phyloP scores from a whole-genome alignment of 1,140 invertebrate species.

The Anadara kagoshimensis region DNA sequence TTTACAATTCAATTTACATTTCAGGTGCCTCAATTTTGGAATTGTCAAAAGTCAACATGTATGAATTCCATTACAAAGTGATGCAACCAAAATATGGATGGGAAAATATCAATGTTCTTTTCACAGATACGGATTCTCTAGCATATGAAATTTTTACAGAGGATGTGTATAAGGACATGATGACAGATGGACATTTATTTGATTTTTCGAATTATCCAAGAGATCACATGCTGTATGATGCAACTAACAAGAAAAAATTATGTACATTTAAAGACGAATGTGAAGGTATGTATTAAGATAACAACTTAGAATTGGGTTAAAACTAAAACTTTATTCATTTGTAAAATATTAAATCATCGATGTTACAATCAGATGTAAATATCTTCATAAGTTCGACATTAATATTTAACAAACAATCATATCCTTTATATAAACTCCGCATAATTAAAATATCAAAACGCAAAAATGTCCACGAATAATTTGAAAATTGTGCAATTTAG shows the following conservation, averaged over 20 bases:
- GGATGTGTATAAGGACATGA: neutral
- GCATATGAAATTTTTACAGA: neutral
- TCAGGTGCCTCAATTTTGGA: slow-evolving; percentile 4
- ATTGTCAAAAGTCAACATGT: slow-evolving; percentile 24
- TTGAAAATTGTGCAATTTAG: no score
- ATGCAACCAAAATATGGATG: slow-evolving; percentile 11
- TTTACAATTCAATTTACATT: no score
- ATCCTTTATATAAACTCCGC: no score
- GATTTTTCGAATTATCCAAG: slow-evolving; percentile 8
- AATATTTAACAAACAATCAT: neutral
- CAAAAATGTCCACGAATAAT: no score
- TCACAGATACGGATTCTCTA: slow-evolving; percentile 41
- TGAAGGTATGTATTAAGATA: neutral
- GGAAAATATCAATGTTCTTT: slow-evolving; percentile 46
- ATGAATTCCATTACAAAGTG: slow-evolving; percentile 10
- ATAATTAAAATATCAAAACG: no score
- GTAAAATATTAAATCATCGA: no score
- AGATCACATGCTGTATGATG: slow-evolving; percentile 5
- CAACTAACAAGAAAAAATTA: slow-evolving; percentile 3
- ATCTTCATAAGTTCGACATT: neutral
- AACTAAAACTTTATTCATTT: neutral
- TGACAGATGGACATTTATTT: neutral
- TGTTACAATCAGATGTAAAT: neutral
- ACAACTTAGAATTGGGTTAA: no score
- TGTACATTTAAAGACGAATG: neutral